Evolutionary conservation across 2,888 invertebrate species (phyloP).

Genomic region (Dioctria rufipes): DNA sequence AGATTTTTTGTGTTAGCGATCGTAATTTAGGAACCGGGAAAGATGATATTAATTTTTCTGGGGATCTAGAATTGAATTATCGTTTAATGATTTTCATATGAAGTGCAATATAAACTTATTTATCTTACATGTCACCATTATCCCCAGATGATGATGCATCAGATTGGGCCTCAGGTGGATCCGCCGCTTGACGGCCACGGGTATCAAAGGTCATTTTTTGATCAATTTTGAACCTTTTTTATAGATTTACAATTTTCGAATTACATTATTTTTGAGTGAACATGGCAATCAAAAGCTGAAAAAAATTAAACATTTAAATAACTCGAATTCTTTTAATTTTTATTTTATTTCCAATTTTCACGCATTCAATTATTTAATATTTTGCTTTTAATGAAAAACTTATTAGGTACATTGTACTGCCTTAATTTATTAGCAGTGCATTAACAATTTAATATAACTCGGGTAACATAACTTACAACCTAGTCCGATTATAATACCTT

Average conservation of each 20-base stretch:
- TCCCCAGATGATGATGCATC: slow-evolving; percentile 60
- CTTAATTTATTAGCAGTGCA: too few relatives aligned
- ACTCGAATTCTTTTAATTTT: neutral
- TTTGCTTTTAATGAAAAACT: too few relatives aligned
- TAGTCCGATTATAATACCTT: too few relatives aligned
- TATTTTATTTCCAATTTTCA: too few relatives aligned
- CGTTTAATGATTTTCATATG: neutral
- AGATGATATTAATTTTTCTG: slow-evolving; percentile 69
- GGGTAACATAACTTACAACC: too few relatives aligned
- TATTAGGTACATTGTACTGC: too few relatives aligned
- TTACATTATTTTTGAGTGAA: slow-evolving; percentile 39
- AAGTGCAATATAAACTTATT: neutral
- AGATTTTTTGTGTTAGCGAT: slow-evolving; percentile 95
- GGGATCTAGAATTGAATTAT: slow-evolving; percentile 63
- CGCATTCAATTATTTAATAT: too few relatives aligned
- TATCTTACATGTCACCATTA: slow-evolving; percentile 59
- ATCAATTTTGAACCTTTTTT: slow-evolving; percentile 46
- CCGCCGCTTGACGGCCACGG: slow-evolving; percentile 66
- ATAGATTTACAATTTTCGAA: slow-evolving; percentile 31
- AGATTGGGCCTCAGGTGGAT: slow-evolving; percentile 61
- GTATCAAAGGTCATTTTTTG: slow-evolving; percentile 69
- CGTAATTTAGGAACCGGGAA: slow-evolving; percentile 92
- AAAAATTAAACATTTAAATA: neutral
- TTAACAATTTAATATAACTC: too few relatives aligned
- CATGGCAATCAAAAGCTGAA: slow-evolving; percentile 44